phyloP scores from a whole-genome alignment of 2,113 vertebrate species.

The Trematocara zebra region DNA sequence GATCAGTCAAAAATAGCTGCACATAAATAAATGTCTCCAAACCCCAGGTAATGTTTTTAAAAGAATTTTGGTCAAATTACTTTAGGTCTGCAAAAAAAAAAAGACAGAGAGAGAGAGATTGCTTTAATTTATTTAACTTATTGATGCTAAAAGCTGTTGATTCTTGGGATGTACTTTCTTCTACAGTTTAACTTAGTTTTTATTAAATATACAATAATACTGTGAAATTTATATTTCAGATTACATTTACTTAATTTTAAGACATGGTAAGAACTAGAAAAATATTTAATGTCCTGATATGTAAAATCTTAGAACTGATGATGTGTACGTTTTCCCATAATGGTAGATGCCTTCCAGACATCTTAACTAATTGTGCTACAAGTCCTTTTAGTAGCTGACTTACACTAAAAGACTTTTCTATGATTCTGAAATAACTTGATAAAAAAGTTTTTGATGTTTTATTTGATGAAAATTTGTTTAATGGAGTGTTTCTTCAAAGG shows the following conservation, averaged over 20 bases:
- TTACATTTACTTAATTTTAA: not conserved
- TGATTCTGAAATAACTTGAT: not conserved
- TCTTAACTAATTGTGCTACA: not conserved
- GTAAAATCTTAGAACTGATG: not conserved
- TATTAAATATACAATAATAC: not conserved
- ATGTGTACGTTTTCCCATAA: not conserved
- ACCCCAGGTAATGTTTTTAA: not conserved
- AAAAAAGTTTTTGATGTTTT: not conserved
- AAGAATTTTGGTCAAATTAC: not conserved
- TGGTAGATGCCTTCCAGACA: not conserved
- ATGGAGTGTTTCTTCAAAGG: not conserved
- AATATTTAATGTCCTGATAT: not conserved
- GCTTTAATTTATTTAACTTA: not conserved
- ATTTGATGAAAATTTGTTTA: not conserved
- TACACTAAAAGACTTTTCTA: not conserved
- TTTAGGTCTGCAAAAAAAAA: not conserved
- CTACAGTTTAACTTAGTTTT: not conserved
- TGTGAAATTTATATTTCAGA: not conserved
- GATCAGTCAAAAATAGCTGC: not conserved
- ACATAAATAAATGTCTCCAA: not conserved
- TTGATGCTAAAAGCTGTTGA: not conserved
- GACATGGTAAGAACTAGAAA: not conserved
- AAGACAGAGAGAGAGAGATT: rapidly evolving
- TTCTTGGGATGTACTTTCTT: not conserved
- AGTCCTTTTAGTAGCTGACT: rapidly evolving